phyloP scores from a whole-genome alignment of 2,888 invertebrate species.

The Lepidocyrtinus sp. region DNA sequence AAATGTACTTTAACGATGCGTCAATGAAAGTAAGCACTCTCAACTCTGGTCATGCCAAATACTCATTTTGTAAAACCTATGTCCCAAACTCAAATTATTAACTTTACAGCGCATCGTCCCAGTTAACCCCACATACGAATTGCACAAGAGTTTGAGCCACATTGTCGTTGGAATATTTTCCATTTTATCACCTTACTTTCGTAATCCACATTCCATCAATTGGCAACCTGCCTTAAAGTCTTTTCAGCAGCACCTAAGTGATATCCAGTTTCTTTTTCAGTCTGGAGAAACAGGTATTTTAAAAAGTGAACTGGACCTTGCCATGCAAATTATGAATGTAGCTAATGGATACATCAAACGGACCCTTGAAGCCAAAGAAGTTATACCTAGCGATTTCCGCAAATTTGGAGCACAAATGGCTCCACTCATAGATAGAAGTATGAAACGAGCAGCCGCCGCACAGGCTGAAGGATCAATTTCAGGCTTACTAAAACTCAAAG shows the following conservation, averaged over 20 bases:
- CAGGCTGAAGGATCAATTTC: slow-evolving; percentile 36
- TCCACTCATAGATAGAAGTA: slow-evolving; percentile 37
- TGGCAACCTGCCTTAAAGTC: slow-evolving; percentile 26
- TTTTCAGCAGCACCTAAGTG: not conserved
- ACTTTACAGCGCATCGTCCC: slow-evolving; percentile 48
- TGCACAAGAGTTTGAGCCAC: slow-evolving; percentile 48
- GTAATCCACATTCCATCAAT: slow-evolving; percentile 29
- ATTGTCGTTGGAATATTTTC: slow-evolving; percentile 47
- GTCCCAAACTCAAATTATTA: not conserved
- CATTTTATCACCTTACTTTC: slow-evolving; percentile 46
- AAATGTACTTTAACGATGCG: not conserved
- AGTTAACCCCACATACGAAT: slow-evolving; percentile 35
- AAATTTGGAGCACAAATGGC: slow-evolving; percentile 19
- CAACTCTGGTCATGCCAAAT: not conserved
- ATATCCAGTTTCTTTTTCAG: not conserved
- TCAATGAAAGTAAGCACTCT: not conserved
- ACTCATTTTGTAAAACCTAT: not conserved
- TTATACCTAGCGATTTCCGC: not conserved
- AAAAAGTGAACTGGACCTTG: not conserved
- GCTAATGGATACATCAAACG: not conserved
- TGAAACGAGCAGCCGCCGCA: slow-evolving; percentile 35
- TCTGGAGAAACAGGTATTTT: slow-evolving; percentile 3
- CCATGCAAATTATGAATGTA: not conserved
- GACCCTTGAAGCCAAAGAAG: slow-evolving; percentile 7
- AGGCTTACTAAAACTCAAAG: slow-evolving; percentile 28